Evolutionary conservation across 2,888 invertebrate species (phyloP).

Genomic region (Euplexia lucipara): DNA sequence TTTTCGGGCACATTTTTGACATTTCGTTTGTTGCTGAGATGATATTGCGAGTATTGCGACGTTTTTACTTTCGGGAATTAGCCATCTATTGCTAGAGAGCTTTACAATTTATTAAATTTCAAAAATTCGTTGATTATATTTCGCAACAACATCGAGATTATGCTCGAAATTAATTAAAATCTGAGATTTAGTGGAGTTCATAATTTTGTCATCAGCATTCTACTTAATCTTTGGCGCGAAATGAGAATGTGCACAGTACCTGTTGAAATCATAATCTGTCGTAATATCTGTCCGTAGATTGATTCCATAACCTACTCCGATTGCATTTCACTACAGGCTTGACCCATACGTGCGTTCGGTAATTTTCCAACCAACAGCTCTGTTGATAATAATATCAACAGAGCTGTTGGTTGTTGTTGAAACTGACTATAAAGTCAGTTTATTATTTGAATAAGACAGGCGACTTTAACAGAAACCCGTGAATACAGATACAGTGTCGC

Average conservation of each 20-base stretch:
- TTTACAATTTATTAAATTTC: too few species aligned
- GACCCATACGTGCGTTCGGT: constrained; percentile 9
- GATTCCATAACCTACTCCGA: constrained; percentile 15
- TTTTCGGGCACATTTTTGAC: too few species aligned
- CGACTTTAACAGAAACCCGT: too few species aligned
- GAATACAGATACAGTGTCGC: constrained; percentile 40
- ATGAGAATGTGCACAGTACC: constrained; percentile 21
- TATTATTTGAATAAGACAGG: constrained; percentile 31
- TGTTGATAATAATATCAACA: too few species aligned
- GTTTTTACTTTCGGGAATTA: too few species aligned
- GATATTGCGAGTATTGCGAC: too few species aligned
- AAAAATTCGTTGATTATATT: background rate
- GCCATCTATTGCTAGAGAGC: too few species aligned
- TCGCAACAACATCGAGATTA: background rate
- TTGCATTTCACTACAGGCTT: constrained; percentile 11
- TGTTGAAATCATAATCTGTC: constrained; percentile 32
- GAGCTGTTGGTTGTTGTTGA: too few species aligned
- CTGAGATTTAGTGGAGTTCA: background rate
- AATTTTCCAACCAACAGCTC: constrained; percentile 22
- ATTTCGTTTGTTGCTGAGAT: too few species aligned
- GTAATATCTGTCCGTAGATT: constrained; percentile 28
- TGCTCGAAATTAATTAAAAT: constrained; percentile 22
- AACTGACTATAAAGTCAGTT: constrained; percentile 10
- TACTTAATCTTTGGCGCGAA: constrained; percentile 19
- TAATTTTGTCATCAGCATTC: constrained; percentile 27